Evolutionary conservation across 2,113 vertebrate genomes (phyloP), one percentile per base, ranked within the genome.

Genomic region (Hippopotamus amphibius): DNA sequence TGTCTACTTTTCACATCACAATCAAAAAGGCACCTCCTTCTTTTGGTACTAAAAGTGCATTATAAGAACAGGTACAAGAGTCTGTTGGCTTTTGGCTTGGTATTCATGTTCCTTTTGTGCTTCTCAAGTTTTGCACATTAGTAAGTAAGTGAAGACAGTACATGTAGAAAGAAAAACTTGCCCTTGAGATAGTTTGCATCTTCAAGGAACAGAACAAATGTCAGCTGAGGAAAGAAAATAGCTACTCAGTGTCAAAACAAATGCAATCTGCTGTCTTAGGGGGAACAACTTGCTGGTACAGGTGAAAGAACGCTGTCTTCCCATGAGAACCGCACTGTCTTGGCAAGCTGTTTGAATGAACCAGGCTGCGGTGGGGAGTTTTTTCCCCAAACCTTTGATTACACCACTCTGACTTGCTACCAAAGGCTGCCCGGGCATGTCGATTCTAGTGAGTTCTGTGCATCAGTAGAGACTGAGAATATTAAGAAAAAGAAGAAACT

Each of bases 131-230:
- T 85, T 53, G 7, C 26, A 77, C 2, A 7, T 63, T 8, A 88
- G 28, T 41, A 94, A 88, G 53, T 68, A 22, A 85, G 26, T 66
- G 43, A 92, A 72, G 93, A 71, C 10, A 85, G 26, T 46, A 24
- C 69, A 28, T 46, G 46, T 9, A 43, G 61, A 86, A 66, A 71
- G 26, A 61, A 66, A 80, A 83, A 6, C 22, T 66, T 72, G 74
- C 59, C 55, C 28, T 53, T 59, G 53, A 53, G n/a, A 14, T 59
- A 74, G n/a, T 53, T 77, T 61, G n/a, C 43, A 82, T n/a, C n/a
- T 63, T 76, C 55, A 90, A 90, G 59, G 53, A 63, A 37, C 65
- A 90, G 93, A 93, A 63, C 7, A 82, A 90, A 59, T 53, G 48
- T 72, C 30, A 90, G n/a, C n/a, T 2, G 8, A 72, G 24, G 24